These are phyloP conservation scores for Cherax quadricarinatus DNA, from an alignment of 1,140 invertebrate genomes.

Conservation along the genomic window DNA sequence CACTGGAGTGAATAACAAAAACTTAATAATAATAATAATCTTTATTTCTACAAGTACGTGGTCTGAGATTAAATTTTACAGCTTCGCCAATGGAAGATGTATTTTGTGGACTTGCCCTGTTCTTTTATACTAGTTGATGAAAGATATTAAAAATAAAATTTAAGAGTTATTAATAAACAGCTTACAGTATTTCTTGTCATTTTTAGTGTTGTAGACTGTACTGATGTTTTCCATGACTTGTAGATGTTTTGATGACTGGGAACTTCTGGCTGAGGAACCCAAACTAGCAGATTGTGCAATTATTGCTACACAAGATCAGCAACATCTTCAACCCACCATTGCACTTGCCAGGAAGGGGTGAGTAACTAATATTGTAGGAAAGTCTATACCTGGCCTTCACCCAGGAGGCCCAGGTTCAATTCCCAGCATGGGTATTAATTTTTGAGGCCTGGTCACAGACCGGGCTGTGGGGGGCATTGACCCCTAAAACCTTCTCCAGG, in stretches of 20 bases:
- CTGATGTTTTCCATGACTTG: not conserved
- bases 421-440: not conserved
- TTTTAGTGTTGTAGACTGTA: too few relatives aligned
- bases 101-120: too few relatives aligned
- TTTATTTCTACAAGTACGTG: too few relatives aligned
- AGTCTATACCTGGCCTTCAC: not conserved
- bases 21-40: too few relatives aligned
- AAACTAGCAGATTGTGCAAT: slow-evolving; percentile 78
- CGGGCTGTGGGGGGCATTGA: not conserved
- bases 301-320: slow-evolving; percentile 77
- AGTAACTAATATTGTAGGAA: not conserved
- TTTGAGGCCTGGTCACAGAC: not conserved
- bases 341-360: slow-evolving; percentile 78
- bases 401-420: not conserved
- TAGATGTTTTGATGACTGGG: slow-evolving; percentile 75
- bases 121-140: too few relatives aligned
- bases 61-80: too few relatives aligned
- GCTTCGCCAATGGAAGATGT: too few relatives aligned
- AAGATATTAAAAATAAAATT: too few relatives aligned
- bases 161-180: too few relatives aligned
- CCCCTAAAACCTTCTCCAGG: not conserved
- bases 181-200: too few relatives aligned
- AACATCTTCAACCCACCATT: slow-evolving; percentile 77
- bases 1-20: too few relatives aligned
- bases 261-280: slow-evolving; percentile 74